Base-by-base conservation (phyloP, 2,888 invertebrate species). In the Phytoseiulus persimilis region DNA sequence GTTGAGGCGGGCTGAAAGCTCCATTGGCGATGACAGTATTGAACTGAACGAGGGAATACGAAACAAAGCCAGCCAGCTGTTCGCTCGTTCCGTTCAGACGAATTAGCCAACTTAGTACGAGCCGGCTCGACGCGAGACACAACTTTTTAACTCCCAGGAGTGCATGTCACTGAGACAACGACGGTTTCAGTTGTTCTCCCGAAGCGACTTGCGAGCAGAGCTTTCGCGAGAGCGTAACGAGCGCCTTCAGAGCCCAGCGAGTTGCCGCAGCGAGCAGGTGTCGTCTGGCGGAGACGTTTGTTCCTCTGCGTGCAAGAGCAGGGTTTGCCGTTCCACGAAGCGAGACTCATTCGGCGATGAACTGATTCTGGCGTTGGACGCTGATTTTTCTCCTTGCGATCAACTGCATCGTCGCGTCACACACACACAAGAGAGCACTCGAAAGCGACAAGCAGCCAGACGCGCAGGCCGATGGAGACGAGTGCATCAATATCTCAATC, bases 1-100 rank as follows among this genome's bases (percentile, higher is more conserved):
- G 65, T 65, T 65, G 65, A 65, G 65, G 65, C 65, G 18, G 65
- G 5, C 65, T 65, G 65, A 65, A 28, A 65, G 65, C 65, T 65
- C 9, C 39, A 39, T 39, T 39, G 39, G 18, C 65, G 65, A 65
- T 65, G 65, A 65, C 65, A 65, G 65, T 65, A 65, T 65, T 65
- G 65, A 65, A 65, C 65, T 65, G 65, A 65, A 65, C 65, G 65
- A 65, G 65, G 65, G 65, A 65, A 65, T 65, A 65, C 65, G 65
- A 65, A 65, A 28, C 65, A 65, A 65, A 65, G 65, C 65, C 65
- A 65, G 65, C 65, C 65, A 65, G 65, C 65, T 65, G 65, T 65
- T 65, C 65, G 65, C 65, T 65, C 65, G 65, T 65, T 65, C 65
- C 65, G 65, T 65, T 65, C 65, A 65, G 65, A 65, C 65, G 65